Base-by-base conservation (phyloP, 2,888 invertebrate genomes). In the Conus canariensis region DNA sequence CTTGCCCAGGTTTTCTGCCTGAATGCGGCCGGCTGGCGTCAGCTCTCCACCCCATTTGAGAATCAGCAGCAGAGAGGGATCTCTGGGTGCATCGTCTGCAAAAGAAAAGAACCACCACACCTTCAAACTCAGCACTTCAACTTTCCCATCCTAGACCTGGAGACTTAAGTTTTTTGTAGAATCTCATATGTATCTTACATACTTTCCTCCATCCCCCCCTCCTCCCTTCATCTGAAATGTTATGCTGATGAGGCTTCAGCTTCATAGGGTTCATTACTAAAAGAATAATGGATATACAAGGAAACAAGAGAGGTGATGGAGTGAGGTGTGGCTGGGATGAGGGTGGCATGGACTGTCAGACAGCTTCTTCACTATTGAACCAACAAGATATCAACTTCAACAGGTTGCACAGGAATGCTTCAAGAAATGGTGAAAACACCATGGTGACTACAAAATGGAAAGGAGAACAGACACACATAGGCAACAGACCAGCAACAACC, bases 31-130 rank as follows among this genome's bases (percentile, higher is more conserved):
- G 3, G 99, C 99, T 0, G 99, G 99, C 12, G 99, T 99, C 95
- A 99, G 97, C 97, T 99, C 99, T 85, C 99, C 99, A 92, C 99
- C 99, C 99, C 99, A 99, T 97, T 99, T 99, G 92, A 99, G 97
- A 92, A 99, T 99, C 93, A 99, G 97, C 90, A 99, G 98, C 91
- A 99, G 97, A 0, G 99, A 99, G 0, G 99, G 99, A 94, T 99
- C 99, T 80, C 98, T 98, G 6, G 98, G 98, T 91, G 97, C 97
- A 96, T 99, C 98, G 93, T 94, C 95, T 97, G 97, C 91, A 92
- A 92, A 90, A 83, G 19, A 83, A 30, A 83, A 83, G 9, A 16
- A 19, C 16, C 56, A 58, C 12, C 22, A 12, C 14, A 3, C 14
- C 45, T 80, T 80, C 30, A 30, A 30, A 45, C 80, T 30, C 12